phyloP scores from a whole-genome alignment of 2,797 vertebrate species.

The Karalla daura region DNA sequence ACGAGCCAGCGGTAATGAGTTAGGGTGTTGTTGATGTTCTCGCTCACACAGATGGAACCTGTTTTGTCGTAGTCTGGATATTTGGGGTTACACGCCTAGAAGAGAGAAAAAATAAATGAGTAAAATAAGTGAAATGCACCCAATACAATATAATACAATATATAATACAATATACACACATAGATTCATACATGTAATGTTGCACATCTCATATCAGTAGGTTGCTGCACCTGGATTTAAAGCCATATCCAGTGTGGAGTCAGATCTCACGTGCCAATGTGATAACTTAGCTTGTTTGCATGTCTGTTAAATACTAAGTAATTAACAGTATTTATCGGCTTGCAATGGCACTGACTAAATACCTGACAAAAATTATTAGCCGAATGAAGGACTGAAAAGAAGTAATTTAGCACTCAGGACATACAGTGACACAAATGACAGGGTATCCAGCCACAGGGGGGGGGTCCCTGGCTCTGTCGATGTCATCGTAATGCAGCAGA shows the following conservation, averaged over 20 bases:
- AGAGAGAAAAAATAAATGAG: neutral
- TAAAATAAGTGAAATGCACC: constrained; percentile 5
- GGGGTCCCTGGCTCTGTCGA: constrained; percentile 73
- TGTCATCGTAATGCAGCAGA: constrained; percentile 90
- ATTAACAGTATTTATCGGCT: constrained; percentile 30
- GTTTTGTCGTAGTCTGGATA: constrained; percentile 94
- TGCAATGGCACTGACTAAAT: constrained; percentile 8
- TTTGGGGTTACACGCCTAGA: constrained; percentile 95
- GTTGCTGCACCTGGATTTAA: too few relatives aligned
- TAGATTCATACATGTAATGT: too few relatives aligned
- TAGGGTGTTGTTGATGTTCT: constrained; percentile 93
- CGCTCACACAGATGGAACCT: constrained; percentile 92
- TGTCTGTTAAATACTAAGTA: constrained; percentile 15
- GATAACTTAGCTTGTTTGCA: constrained; percentile 18
- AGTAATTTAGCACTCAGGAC: constrained; percentile 31
- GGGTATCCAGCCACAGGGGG: constrained; percentile 91
- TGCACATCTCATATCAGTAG: too few relatives aligned
- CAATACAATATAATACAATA: too few relatives aligned
- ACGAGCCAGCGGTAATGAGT: constrained; percentile 94
- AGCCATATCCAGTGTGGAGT: too few relatives aligned
- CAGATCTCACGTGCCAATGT: constrained; percentile 7
- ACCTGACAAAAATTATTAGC: constrained; percentile 20
- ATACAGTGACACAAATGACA: constrained; percentile 94
- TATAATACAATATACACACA: too few relatives aligned
- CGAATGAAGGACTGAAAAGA: constrained; percentile 17